Percentiles rank a stretch among this genome's conserved stretches.
phyloP scores from a whole-genome alignment of 2,113 vertebrate genomes.

The Glareola pratincola region DNA sequence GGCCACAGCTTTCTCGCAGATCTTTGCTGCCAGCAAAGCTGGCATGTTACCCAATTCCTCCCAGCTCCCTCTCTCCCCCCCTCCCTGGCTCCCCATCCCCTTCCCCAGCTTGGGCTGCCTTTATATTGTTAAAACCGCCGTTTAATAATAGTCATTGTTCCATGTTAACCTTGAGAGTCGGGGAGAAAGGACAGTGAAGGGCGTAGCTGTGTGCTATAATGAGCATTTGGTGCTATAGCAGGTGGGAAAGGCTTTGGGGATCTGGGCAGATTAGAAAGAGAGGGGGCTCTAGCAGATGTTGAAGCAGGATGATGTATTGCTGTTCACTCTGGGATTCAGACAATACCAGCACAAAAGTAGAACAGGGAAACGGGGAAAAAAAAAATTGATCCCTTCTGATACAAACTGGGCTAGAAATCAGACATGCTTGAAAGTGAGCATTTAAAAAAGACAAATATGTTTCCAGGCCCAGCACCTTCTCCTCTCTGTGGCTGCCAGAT shows the following conservation, averaged over 20 bases:
- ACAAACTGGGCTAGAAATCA: conserved; percentile 70
- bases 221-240: conserved; percentile 81
- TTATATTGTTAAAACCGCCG: conserved; percentile 60
- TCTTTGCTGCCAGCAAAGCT: conserved; percentile 77
- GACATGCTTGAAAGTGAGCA: conserved; percentile 63
- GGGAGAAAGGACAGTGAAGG: conserved; percentile 77
- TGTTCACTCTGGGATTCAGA: conserved; percentile 82
- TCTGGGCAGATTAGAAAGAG: conserved; percentile 80
- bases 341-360: conserved; percentile 77
- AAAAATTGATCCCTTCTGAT: conserved; percentile 75
- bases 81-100: background rate
- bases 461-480: conserved; percentile 48
- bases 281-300: conserved; percentile 84
- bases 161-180: conserved; percentile 80
- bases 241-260: conserved; percentile 84
- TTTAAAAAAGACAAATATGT: conserved; percentile 70
- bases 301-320: conserved; percentile 83
- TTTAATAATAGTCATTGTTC: conserved; percentile 84
- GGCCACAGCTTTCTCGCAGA: conserved; percentile 80
- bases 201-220: conserved; percentile 77
- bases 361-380: conserved; percentile 69
- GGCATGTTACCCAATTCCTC: conserved; percentile 80
- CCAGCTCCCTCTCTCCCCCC: conserved; percentile 59
- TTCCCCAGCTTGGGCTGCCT: conserved; percentile 69
- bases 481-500: conserved; percentile 7